phyloP scores from a whole-genome alignment of 2,888 invertebrate species.

The Electrophaes corylata region DNA sequence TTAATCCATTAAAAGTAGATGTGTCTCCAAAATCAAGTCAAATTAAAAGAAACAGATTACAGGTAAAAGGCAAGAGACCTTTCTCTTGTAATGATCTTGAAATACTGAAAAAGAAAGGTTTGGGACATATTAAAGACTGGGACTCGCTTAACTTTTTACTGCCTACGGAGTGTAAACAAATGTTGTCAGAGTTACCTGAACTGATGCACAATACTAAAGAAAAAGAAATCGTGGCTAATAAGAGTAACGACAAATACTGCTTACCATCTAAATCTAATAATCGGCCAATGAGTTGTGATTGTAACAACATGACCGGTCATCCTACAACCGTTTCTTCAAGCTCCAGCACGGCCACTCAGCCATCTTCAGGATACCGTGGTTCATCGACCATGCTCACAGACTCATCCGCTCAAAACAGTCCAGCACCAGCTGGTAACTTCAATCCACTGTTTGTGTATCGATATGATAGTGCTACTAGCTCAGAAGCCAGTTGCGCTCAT shows the following conservation, averaged over 20 bases:
- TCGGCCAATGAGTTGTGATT: conserved; percentile 86
- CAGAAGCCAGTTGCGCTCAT: conserved; percentile 88
- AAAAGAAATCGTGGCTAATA: conserved; percentile 65
- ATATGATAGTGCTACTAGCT: conserved; percentile 90
- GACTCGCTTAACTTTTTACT: conserved; percentile 94
- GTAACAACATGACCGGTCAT: conserved; percentile 81
- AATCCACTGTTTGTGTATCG: conserved; percentile 92
- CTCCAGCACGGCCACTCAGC: conserved; percentile 90
- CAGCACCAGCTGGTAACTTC: conserved; percentile 83
- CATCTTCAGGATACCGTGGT: conserved; percentile 93
- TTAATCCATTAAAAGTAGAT: conserved; percentile 88
- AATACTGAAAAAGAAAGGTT: conserved; percentile 90
- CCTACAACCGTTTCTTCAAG: conserved; percentile 86
- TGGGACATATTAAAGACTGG: conserved; percentile 96
- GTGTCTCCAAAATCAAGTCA: conserved; percentile 70
- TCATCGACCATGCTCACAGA: conserved; percentile 93
- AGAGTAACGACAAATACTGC: conserved; percentile 73
- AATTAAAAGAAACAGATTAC: conserved; percentile 66
- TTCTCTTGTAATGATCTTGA: conserved; percentile 93
- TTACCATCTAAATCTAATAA: conserved; percentile 81
- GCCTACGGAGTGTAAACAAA: conserved; percentile 92
- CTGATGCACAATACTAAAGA: conserved; percentile 86
- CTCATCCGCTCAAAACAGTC: conserved; percentile 89
- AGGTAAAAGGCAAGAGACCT: conserved; percentile 84
- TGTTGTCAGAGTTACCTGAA: conserved; percentile 92